Evolutionary conservation across 1,140 invertebrate genomes (phyloP).

Genomic region (Platyscapa corneri): DNA sequence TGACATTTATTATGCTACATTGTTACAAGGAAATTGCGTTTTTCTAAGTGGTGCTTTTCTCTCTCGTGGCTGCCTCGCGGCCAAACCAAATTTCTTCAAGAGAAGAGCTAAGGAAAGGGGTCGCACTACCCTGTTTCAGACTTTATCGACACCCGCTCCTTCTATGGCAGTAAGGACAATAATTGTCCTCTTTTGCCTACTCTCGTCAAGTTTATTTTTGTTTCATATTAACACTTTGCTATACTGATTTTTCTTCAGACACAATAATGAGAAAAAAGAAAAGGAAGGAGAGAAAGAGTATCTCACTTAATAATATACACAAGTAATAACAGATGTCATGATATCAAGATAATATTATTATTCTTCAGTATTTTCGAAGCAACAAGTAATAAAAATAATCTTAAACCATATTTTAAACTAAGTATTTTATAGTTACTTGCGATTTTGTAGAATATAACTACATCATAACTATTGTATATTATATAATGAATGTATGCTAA

Average conservation of each 20-base stretch:
- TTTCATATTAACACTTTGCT: conserved; percentile 16
- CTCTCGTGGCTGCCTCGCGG: conserved; percentile 46
- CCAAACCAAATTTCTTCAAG: conserved; percentile 53
- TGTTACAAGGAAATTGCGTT: conserved; percentile 73
- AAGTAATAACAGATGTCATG: neutral
- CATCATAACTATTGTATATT: too few relatives aligned
- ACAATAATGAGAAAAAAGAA: neutral
- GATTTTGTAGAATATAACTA: too few relatives aligned
- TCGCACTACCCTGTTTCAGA: conserved; percentile 7
- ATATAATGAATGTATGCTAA: too few relatives aligned
- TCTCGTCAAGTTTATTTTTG: conserved; percentile 22
- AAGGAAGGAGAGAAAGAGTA: neutral
- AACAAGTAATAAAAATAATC: too few relatives aligned
- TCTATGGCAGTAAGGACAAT: neutral
- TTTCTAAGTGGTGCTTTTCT: conserved; percentile 65
- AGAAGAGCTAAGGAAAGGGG: conserved; percentile 36
- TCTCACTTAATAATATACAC: neutral
- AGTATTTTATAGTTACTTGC: too few relatives aligned
- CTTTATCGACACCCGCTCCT: conserved; percentile 39
- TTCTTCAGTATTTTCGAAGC: too few relatives aligned
- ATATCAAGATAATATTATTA: neutral
- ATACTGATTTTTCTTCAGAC: neutral
- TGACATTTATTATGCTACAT: conserved; percentile 72
- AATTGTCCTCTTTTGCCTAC: conserved; percentile 3
- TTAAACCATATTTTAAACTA: too few relatives aligned